Percentiles rank a stretch among this genome's conserved stretches.
phyloP scores from a whole-genome alignment of 2,797 vertebrate genomes.

The Chrosomus eos region DNA sequence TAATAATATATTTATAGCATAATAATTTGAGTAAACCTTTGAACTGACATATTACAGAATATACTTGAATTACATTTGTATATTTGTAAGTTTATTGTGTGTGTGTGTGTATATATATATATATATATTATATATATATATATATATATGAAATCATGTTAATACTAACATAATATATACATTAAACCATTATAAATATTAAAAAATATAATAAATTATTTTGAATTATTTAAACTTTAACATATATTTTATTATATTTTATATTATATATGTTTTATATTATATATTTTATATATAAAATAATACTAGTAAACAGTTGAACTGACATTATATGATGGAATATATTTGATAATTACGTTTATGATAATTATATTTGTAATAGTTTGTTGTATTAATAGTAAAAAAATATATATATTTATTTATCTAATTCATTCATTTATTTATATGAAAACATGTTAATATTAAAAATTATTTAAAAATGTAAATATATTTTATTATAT shows the following conservation, averaged over 20 bases:
- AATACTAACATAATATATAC: too few species aligned
- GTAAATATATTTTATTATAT: not conserved
- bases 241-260: not conserved
- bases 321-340: not conserved
- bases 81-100: not conserved
- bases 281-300: not conserved
- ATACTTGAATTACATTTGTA: not conserved
- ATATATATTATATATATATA: not conserved
- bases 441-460: not conserved
- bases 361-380: not conserved
- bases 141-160: not conserved
- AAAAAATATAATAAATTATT: not conserved
- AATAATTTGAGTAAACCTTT: not conserved
- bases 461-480: not conserved
- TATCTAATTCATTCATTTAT: not conserved
- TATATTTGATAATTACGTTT: not conserved
- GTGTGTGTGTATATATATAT: not conserved
- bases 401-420: too few species aligned
- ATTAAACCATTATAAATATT: not conserved
- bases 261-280: not conserved
- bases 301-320: not conserved
- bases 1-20: too few species aligned
- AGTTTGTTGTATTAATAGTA: not conserved
- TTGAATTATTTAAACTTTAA: not conserved
- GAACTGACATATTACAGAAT: not conserved